Base-by-base conservation (phyloP, 1,140 invertebrate species). In the Ceratina japonica region DNA sequence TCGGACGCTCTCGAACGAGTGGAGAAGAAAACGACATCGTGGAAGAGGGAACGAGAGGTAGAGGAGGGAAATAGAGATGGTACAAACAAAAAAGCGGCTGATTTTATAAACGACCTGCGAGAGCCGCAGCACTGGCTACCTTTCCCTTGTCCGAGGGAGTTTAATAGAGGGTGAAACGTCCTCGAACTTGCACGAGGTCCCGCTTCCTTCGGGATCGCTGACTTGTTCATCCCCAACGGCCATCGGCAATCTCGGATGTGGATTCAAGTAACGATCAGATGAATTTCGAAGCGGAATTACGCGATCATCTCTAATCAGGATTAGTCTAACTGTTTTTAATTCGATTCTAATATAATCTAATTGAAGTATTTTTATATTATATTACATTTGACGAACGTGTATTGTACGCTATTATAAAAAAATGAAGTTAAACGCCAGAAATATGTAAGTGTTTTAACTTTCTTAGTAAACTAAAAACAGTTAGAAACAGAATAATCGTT, bases 121-220 rank as follows among this genome's bases (percentile, higher is more conserved):
- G 83, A 87, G 72, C 83, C 84, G 75, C 83, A 83, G 78, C 83
- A 78, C 72, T 86, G 84, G 88, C 91, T 90, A 91, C 91, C 91
- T 92, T 93, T 93, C 89, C 87, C 91, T 90, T 92, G 90, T 92
- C 87, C 88, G 85, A 88, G 89, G 89, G 88, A 90, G 89, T 91
- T 92, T 92, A 92, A 93, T 92, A 93, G 91, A 92, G 92, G 91
- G 90, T 92, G 91, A 93, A 92, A 92, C 89, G 83, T 87, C 88
- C 89, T 89, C 87, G 86, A 85, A 83, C 83, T 89, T 87, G 84
- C 86, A 74, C 79, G 79, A 70, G 69, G 81, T 83, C 37, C 10
- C 63, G 72, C 71, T 79, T 81, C 82, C 75, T 73, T 59, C 69
- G 76, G 37, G 73, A 77, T 83, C 77, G 81, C 69, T 73, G 66